These are phyloP conservation scores for Copidosoma floridanum DNA, from an alignment of 1,140 invertebrate species.

Conservation along the genomic window DNA sequence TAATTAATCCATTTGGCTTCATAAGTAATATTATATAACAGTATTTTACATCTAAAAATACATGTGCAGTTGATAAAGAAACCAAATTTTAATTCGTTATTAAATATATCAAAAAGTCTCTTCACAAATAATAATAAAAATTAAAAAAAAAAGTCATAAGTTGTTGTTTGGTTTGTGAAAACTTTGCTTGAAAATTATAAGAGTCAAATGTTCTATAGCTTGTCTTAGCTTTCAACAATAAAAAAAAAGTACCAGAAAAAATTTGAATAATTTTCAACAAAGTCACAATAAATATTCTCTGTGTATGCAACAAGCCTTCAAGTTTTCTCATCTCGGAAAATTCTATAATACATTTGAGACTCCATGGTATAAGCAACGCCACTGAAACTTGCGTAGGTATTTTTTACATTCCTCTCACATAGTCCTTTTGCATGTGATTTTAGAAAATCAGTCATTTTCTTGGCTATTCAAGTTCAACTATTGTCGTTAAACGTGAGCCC, in stretches of 20 bases:
- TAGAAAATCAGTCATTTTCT: background rate
- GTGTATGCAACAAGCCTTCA: constrained; percentile 5
- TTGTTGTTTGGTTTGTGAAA: constrained; percentile 7
- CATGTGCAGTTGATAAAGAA: constrained; percentile 5
- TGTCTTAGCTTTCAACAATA: background rate
- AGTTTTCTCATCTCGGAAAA: background rate
- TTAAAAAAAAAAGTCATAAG: constrained; percentile 10
- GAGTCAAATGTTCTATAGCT: background rate
- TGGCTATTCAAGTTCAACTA: background rate
- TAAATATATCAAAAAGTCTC: background rate
- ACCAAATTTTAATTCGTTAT: constrained; percentile 7
- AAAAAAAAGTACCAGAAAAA: background rate
- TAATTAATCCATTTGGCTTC: too few relatives aligned
- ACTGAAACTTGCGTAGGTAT: too few relatives aligned
- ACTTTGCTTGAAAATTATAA: background rate
- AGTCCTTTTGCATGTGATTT: background rate
- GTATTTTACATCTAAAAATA: background rate
- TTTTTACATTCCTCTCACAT: background rate
- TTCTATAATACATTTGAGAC: constrained; percentile 21
- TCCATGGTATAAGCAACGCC: background rate
- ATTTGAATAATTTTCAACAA: background rate
- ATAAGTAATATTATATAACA: background rate
- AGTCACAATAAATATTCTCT: too few relatives aligned
- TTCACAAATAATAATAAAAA: constrained; percentile 14
- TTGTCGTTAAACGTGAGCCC: too few relatives aligned